Base-by-base conservation (phyloP, 2,888 invertebrate genomes). In the Flexamia atlantica region DNA sequence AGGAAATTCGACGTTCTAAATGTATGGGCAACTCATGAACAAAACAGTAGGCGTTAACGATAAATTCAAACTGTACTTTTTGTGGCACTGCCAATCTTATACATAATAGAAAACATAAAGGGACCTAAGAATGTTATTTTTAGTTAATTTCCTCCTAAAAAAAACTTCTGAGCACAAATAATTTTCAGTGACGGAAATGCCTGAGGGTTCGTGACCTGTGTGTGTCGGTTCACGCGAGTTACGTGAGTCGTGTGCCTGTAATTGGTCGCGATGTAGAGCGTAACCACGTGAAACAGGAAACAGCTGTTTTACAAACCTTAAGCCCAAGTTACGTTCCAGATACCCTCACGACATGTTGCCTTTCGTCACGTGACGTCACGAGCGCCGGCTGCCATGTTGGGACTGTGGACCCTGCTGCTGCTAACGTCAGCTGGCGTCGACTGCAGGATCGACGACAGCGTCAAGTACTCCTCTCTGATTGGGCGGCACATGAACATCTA, bases 371-470 rank as follows among this genome's bases (percentile, higher is more conserved):
- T 70, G 70, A 70, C 70, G n/a, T 40, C 9, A 40, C 17, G 2
- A 1, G 70, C 4, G 70, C 14, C 70, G 70, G 70, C 70, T 25
- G 68, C 81, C 81, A 81, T 81, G 81, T 42, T 81, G 42, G 42
- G 30, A 30, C 72, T 70, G 50, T 68, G 46, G 50, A 23, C 40
- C 36, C 23, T 23, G 20, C 20, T 53, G 23, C 40, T 81, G 42
- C 28, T 30, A 0, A 10, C 20, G 50, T 9, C 70, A 32, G 7
- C 25, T 4, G n/a, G n/a, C n/a, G 57, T 57, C 23, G 68, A 70
- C 36, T 46, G 70, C 50, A 82, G 53, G 72, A 42, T 70, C 9
- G 46, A 40, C 36, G 53, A 70, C 36, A 68, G 40, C 28, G 64
- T 82, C 17, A 70, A 36, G 28, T 82, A 82, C 53, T 42, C 64